phyloP scores from a whole-genome alignment of 2,888 invertebrate species.

The Oegoconia quadripuncta region DNA sequence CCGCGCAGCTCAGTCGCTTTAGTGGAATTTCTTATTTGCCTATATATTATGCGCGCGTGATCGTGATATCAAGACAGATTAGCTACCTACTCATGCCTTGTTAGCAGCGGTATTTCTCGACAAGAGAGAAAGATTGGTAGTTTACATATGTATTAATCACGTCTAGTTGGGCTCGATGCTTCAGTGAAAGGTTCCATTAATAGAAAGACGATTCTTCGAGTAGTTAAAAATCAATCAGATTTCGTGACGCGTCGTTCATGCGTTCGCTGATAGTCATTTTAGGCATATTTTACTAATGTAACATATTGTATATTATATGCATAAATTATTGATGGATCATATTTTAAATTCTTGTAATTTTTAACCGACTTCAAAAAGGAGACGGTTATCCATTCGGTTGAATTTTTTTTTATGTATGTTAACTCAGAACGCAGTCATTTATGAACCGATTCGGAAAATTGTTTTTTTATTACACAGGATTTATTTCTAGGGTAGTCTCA shows the following conservation, averaged over 20 bases:
- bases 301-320: too few relatives aligned
- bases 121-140: conserved; percentile 17
- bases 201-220: conserved; percentile 8
- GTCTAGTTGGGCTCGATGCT: conserved; percentile 24
- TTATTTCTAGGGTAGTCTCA: too few relatives aligned
- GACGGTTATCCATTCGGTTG: too few relatives aligned
- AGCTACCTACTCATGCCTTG: conserved; percentile 38
- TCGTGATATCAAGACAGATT: conserved; percentile 39
- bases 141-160: conserved; percentile 16
- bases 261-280: too few relatives aligned
- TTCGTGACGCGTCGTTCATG: conserved; percentile 14
- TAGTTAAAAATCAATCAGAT: conserved; percentile 16
- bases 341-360: too few relatives aligned
- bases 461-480: too few relatives aligned
- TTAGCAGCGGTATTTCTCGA: conserved; percentile 33
- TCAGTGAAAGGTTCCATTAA: conserved; percentile 32
- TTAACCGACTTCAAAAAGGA: too few relatives aligned
- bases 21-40: conserved; percentile 48
- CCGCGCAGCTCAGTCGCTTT: conserved; percentile 43
- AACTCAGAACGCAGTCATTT: too few relatives aligned
- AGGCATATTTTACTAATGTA: too few relatives aligned
- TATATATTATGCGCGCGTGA: conserved; percentile 34
- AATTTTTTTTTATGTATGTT: too few relatives aligned
- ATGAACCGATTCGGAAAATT: too few relatives aligned
- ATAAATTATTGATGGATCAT: too few relatives aligned